Conservation (phyloP, 1,140 invertebrate species). For the Drosophila ambigua region DNA sequence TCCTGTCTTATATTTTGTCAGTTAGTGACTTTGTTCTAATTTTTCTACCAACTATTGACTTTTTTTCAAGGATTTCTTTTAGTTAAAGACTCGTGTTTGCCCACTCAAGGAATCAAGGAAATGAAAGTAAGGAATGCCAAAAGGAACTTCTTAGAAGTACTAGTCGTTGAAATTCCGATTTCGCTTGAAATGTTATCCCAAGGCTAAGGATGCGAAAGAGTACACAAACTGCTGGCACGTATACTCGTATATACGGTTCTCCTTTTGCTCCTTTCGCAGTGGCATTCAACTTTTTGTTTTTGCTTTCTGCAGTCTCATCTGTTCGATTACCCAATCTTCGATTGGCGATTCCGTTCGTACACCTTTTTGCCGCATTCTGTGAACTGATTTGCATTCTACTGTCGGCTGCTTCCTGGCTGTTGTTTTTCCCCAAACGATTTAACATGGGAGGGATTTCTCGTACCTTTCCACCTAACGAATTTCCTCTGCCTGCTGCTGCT, state of each 20-base stretch:
- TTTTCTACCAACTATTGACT: no score
- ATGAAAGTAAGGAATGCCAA: no score
- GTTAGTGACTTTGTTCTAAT: no score
- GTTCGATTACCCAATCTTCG: conserved; percentile 47
- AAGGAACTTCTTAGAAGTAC: no score
- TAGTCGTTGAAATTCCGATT: no score
- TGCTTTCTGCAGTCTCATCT: neutral
- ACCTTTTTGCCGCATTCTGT: conserved; percentile 56
- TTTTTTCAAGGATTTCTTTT: no score
- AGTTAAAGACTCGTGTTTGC: no score
- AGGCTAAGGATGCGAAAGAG: neutral
- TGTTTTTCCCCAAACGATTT: conserved; percentile 73
- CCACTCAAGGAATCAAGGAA: no score
- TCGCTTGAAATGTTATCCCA: no score
- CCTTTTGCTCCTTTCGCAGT: conserved; percentile 15
- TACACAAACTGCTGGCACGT: conserved; percentile 2
- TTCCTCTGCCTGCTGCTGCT: conserved; percentile 25
- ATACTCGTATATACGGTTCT: conserved; percentile 18
- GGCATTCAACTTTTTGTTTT: neutral
- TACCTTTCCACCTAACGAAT: conserved; percentile 16
- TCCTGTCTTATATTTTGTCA: no score
- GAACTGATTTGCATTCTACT: conserved; percentile 69
- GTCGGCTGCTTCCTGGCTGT: conserved; percentile 40
- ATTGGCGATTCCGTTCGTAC: conserved; percentile 59
- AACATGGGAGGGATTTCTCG: conserved; percentile 34